Evolutionary conservation across 2,888 invertebrate species (phyloP).

Genomic region (Nyleta sp.): DNA sequence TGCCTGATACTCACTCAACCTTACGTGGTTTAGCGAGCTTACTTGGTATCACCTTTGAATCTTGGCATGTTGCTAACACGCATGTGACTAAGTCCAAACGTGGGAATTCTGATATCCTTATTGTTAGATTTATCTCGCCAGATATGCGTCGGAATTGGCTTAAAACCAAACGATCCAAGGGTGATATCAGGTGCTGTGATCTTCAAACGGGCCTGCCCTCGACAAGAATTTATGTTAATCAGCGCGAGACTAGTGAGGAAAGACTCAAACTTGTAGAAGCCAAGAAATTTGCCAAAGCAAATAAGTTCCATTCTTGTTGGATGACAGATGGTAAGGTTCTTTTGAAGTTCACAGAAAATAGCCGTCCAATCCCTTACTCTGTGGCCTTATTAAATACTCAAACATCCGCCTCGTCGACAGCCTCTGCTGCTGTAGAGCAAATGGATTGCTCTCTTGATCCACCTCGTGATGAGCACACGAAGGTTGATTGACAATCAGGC

Average conservation of each 20-base stretch:
- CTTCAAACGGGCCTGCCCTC: neutral
- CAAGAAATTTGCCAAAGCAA: neutral
- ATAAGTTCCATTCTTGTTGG: neutral
- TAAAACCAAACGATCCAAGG: neutral
- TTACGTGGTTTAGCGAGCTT: neutral
- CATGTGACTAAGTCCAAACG: neutral
- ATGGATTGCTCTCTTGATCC: no score
- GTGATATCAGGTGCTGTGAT: neutral
- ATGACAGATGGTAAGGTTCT: conserved; percentile 3
- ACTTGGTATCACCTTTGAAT: neutral
- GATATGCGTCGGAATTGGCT: neutral
- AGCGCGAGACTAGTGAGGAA: conserved; percentile 1
- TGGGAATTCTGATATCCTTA: neutral
- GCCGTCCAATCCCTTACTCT: no score
- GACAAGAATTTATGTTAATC: neutral
- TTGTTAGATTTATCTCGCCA: neutral
- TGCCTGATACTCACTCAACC: neutral
- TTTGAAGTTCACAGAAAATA: no score
- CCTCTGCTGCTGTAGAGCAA: no score
- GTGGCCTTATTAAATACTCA: no score
- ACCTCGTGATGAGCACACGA: no score
- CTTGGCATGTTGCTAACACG: neutral
- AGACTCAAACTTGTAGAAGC: neutral
- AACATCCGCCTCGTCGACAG: no score
- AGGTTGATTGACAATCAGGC: no score